Evolutionary conservation across 2,888 invertebrate species (phyloP), one percentile per base, ranked within the genome.

Genomic region (Ophonus ardosiacus): DNA sequence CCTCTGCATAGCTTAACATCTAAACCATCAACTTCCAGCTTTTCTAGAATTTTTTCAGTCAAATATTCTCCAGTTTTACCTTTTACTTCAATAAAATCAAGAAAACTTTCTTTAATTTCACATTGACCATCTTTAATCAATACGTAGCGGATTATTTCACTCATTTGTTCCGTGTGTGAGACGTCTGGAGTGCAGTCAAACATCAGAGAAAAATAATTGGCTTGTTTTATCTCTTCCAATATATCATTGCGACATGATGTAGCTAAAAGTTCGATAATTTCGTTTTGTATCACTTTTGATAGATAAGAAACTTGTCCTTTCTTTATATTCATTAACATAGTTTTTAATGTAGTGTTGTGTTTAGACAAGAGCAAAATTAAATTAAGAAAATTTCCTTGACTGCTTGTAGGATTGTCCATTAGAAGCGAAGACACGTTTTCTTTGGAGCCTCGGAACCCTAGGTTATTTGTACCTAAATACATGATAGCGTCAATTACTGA

Each of bases 161-260:
- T 88, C 86, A 89, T 87, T 86, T 89, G 88, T 86, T 89, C 88
- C 65, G 87, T 86, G 86, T 89, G 88, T 83, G 89, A 88, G 57
- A 89, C 86, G 87, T 89, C 88, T 86, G 88, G 88, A 86, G 89
- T 88, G 86, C 88, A 88, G 87, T 89, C 89, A 84, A 89, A 88
- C 87, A 88, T 88, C 74, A 89, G 87, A 21, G 88, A 85, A 81
- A 81, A 88, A 86, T 89, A 88, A 85, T 87, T 87, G 81, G 88
- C 87, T 79, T 86, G 83, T 82, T 87, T 87, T 61, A 86, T 85
- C 21, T 87, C 85, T 38, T 85, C 63, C 7, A 86, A 43, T 81
- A 87, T 86, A 8, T 59, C 81, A 51, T 82, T 61, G 76, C 71
- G 17, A 85, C 88, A 87, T 88, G 85, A 86, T 86, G 87, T 87